phyloP scores from a whole-genome alignment of 37 sponge, comb jelly and placozoan species.

The Cliona cf. orientalis region DNA sequence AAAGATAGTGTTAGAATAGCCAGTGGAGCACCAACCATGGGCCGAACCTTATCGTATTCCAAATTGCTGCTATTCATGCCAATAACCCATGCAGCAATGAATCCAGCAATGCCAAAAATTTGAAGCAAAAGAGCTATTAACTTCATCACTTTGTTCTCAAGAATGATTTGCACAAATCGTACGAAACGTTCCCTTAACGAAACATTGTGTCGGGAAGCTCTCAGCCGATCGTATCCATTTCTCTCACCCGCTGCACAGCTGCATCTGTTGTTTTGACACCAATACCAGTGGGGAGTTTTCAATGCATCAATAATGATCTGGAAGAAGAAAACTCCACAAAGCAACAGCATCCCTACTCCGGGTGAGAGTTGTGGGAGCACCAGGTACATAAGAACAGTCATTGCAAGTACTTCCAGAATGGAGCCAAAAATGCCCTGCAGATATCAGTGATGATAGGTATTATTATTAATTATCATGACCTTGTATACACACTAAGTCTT shows the following conservation, averaged over 20 bases:
- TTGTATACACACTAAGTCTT: too few relatives aligned
- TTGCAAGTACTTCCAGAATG: slow-evolving; percentile 41
- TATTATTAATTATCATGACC: too few relatives aligned
- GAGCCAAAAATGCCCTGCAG: slow-evolving; percentile 39
- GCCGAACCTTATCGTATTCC: background rate
- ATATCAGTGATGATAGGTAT: background rate
- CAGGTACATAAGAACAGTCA: slow-evolving; percentile 45
- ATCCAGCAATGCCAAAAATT: background rate
- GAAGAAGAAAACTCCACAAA: slow-evolving; percentile 45
- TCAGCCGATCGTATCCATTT: too few relatives aligned
- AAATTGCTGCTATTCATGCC: background rate
- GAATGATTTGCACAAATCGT: too few relatives aligned
- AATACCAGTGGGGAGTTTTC: background rate
- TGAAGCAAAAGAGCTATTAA: slow-evolving; percentile 36
- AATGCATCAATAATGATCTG: slow-evolving; percentile 35
- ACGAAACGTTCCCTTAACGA: too few relatives aligned
- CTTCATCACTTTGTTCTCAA: slow-evolving; percentile 37
- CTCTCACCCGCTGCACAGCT: too few relatives aligned
- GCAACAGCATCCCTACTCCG: slow-evolving; percentile 34
- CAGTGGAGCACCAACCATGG: slow-evolving; percentile 21
- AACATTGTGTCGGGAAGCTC: too few relatives aligned
- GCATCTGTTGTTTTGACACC: background rate
- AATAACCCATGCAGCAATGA: background rate
- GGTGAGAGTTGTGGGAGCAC: slow-evolving; percentile 48
- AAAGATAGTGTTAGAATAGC: slow-evolving; percentile 20